Conservation (phyloP, 92 coral and sea anemone species). For the Pocillopora meandrina region DNA sequence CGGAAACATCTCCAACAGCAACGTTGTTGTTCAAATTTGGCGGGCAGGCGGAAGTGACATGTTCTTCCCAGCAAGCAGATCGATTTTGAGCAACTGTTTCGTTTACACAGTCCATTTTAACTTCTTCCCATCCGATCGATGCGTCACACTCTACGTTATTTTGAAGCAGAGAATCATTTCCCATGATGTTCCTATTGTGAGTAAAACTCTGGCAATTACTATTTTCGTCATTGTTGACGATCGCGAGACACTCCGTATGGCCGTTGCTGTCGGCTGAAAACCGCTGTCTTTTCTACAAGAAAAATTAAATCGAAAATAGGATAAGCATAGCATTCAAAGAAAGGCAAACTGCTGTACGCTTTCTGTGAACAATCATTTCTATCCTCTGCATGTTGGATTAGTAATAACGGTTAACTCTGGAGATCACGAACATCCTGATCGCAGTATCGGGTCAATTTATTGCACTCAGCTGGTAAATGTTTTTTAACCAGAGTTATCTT, state of each 20-base stretch:
- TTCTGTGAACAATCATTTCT: background rate
- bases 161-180: conserved; percentile 16
- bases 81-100: background rate
- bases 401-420: background rate
- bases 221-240: background rate
- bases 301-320: background rate
- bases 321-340: background rate
- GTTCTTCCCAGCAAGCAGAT: too few species aligned
- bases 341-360: background rate
- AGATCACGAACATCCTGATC: background rate
- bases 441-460: background rate
- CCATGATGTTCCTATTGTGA: conserved; percentile 3
- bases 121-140: background rate
- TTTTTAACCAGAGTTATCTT: background rate
- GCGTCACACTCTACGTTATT: conserved; percentile 4
- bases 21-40: conserved; percentile 2
- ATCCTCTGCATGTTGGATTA: background rate
- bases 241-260: background rate
- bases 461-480: background rate
- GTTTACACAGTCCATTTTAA: conserved; percentile 26
- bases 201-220: background rate
- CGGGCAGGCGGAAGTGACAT: background rate
- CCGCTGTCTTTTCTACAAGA: conserved; percentile 34
- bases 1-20: background rate
- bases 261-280: conserved; percentile 1